These are phyloP conservation scores for Pseudococcus jackbeardsleyi DNA, from an alignment of 2,888 invertebrate genomes.

Conservation along the genomic window DNA sequence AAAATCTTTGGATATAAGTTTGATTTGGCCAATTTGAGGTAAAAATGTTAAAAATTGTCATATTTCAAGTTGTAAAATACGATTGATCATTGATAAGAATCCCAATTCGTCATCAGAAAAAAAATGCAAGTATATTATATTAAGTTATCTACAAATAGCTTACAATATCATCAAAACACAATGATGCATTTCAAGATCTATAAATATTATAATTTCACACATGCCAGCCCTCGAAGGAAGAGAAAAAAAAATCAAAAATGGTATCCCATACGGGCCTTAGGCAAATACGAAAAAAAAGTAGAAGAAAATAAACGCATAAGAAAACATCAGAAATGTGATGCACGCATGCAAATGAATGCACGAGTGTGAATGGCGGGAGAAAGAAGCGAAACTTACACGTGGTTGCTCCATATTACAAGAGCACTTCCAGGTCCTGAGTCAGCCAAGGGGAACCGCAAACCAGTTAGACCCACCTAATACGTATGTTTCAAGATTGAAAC, in stretches of 20 bases:
- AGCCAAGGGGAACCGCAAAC: conserved; percentile 56
- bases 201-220: neutral
- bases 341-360: conserved; percentile 56
- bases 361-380: conserved; percentile 29
- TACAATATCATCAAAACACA: too few species aligned
- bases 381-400: conserved; percentile 58
- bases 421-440: conserved; percentile 59
- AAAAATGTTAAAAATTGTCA: too few species aligned
- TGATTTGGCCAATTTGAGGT: too few species aligned
- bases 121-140: too few species aligned
- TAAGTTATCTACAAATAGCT: too few species aligned
- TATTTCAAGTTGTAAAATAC: too few species aligned
- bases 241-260: conserved; percentile 15
- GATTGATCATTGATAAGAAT: too few species aligned
- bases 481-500: conserved; percentile 38
- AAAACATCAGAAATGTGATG: conserved; percentile 32
- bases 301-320: neutral
- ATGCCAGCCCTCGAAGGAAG: neutral
- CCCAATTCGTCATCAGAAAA: too few species aligned
- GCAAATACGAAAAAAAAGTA: neutral
- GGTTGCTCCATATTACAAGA: conserved; percentile 59
- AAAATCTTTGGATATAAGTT: too few species aligned
- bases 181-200: neutral
- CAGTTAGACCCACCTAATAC: conserved; percentile 61
- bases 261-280: neutral